Evolutionary conservation across 1,140 invertebrate genomes (phyloP).

Genomic region (Pachypsylla venusta): DNA sequence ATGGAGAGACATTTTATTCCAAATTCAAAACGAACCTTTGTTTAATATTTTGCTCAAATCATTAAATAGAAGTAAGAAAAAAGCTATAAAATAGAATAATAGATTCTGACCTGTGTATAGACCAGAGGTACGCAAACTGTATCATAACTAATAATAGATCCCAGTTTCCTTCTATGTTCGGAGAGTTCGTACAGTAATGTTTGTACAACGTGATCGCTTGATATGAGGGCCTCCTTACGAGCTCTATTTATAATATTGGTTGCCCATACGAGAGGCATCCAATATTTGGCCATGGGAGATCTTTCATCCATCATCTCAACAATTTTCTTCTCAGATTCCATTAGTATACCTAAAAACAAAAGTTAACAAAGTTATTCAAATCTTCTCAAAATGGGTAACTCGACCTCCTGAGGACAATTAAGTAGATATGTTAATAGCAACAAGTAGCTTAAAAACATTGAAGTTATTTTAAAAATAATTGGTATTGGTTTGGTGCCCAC

Average conservation of each 20-base stretch:
- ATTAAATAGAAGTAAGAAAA: too few species aligned
- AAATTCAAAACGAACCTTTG: too few species aligned
- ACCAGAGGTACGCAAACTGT: slow-evolving; percentile 94
- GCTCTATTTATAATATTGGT: slow-evolving; percentile 78
- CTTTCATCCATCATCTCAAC: slow-evolving; percentile 77
- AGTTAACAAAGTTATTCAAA: too few species aligned
- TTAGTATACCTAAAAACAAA: slow-evolving; percentile 56
- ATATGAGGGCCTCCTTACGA: slow-evolving; percentile 60
- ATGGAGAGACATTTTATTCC: too few species aligned
- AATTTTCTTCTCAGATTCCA: slow-evolving; percentile 77
- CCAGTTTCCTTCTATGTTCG: slow-evolving; percentile 61
- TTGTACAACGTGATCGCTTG: slow-evolving; percentile 73
- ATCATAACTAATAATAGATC: slow-evolving; percentile 79
- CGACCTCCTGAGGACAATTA: too few species aligned
- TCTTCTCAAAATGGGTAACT: too few species aligned
- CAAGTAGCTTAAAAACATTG: too few species aligned
- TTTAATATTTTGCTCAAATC: too few species aligned
- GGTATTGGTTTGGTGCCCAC: too few species aligned
- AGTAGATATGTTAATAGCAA: too few species aligned
- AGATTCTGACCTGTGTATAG: slow-evolving; percentile 74
- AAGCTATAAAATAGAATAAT: too few species aligned
- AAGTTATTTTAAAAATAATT: too few species aligned
- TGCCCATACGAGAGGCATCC: slow-evolving; percentile 85
- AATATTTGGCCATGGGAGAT: slow-evolving; percentile 76
- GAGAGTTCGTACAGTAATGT: slow-evolving; percentile 69